Evolutionary conservation across 2,113 vertebrate genomes (phyloP).

Genomic region (Amazona guildingii): DNA sequence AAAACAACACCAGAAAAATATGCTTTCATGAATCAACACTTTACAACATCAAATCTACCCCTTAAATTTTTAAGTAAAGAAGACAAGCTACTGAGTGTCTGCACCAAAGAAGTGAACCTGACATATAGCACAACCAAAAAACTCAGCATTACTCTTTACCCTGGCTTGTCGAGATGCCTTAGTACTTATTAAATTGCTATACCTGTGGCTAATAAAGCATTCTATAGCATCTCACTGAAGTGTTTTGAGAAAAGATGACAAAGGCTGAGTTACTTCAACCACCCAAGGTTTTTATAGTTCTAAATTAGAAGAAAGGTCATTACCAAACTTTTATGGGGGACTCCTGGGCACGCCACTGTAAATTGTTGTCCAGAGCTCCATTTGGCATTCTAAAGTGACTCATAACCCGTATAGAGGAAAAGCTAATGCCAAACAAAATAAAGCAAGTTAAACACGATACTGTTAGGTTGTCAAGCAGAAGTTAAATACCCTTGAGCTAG

Average conservation of each 20-base stretch:
- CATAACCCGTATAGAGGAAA: not conserved
- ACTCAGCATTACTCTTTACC: not conserved
- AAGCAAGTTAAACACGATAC: not conserved
- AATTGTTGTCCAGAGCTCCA: not conserved
- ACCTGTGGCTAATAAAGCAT: not conserved
- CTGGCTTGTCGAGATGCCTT: not conserved
- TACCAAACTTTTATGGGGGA: not conserved
- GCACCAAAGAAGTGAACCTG: not conserved
- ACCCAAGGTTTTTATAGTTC: not conserved
- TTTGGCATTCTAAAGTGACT: not conserved
- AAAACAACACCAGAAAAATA: not conserved
- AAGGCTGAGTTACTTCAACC: not conserved
- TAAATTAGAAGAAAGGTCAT: not conserved
- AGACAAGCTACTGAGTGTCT: not conserved
- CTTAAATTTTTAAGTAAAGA: not conserved
- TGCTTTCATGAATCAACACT: not conserved
- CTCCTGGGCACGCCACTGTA: not conserved
- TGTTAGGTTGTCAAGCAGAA: not conserved
- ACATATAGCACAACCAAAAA: not conserved
- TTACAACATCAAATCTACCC: not conserved
- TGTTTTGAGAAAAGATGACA: not conserved
- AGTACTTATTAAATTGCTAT: not conserved
- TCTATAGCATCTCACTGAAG: not conserved
- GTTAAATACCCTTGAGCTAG: not conserved
- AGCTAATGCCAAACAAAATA: slow-evolving; percentile 34